Evolutionary conservation across 2,113 vertebrate species (phyloP).

Genomic region (Coptodon bakossiorum): DNA sequence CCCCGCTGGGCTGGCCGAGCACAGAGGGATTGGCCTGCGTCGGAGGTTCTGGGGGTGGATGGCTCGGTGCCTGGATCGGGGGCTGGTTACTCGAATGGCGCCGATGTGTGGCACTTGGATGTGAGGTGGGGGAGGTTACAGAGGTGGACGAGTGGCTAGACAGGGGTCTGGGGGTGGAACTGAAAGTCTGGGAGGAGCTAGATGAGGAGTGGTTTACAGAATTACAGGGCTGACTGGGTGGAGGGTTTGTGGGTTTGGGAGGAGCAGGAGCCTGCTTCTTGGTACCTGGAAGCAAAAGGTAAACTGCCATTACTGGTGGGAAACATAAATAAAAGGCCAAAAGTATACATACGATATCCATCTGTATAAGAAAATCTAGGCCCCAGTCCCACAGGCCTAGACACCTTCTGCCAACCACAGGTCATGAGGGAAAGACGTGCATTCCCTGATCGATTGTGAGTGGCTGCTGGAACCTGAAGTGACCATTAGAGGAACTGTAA

Average conservation of each 20-base stretch:
- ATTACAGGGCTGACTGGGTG: conserved; percentile 76
- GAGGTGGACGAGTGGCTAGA: conserved; percentile 68
- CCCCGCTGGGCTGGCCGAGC: conserved; percentile 39
- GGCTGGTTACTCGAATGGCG: conserved; percentile 82
- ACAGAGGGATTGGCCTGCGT: conserved; percentile 64
- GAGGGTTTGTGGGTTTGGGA: conserved; percentile 87
- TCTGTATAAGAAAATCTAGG: background rate
- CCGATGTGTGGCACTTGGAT: conserved; percentile 73
- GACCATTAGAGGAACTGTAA: background rate
- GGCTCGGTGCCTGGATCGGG: conserved; percentile 86
- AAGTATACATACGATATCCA: background rate
- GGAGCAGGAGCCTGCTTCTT: conserved; percentile 96
- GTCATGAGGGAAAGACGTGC: background rate
- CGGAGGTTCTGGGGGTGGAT: conserved; percentile 90
- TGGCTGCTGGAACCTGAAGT: background rate
- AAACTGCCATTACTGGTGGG: background rate
- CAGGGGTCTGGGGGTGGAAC: conserved; percentile 73
- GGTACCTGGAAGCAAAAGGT: conserved; percentile 67
- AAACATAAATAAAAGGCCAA: background rate
- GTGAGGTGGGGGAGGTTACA: conserved; percentile 51
- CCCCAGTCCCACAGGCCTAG: background rate
- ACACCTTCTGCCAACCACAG: background rate
- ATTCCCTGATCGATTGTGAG: background rate
- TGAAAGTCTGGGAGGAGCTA: conserved; percentile 69
- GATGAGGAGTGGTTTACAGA: conserved; percentile 56